Conservation (phyloP, 2,113 vertebrate species). For the Antechinus flavipes region DNA sequence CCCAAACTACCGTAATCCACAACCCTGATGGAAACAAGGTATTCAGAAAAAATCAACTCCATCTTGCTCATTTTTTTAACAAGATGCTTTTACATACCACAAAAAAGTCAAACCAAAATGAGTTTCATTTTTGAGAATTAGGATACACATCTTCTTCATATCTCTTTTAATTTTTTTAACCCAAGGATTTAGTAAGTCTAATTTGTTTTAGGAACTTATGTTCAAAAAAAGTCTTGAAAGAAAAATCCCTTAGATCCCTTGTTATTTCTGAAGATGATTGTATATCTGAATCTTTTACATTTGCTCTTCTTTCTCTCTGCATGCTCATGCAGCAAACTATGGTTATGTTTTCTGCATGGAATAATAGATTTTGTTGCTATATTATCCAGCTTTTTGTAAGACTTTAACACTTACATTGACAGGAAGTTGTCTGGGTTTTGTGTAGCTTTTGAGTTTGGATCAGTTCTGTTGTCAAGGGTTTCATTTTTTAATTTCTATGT, state of each 20-base stretch:
- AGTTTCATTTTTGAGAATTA: slow-evolving; percentile 48
- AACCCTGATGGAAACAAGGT: slow-evolving; percentile 99
- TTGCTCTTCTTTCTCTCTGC: slow-evolving; percentile 55
- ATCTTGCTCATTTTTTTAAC: slow-evolving; percentile 73
- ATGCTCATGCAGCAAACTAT: slow-evolving; percentile 58
- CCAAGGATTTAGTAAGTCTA: not conserved
- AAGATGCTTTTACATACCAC: slow-evolving; percentile 80
- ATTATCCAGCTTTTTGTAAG: slow-evolving; percentile 58
- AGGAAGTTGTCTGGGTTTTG: slow-evolving; percentile 51
- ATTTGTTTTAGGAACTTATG: not conserved
- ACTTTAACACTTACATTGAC: slow-evolving; percentile 45
- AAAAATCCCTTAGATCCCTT: slow-evolving; percentile 17
- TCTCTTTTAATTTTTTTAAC: slow-evolving; percentile 19
- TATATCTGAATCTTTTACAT: slow-evolving; percentile 60
- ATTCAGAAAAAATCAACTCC: slow-evolving; percentile 86
- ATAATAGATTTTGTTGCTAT: slow-evolving; percentile 71
- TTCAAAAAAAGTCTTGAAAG: slow-evolving; percentile 11
- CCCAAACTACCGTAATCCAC: slow-evolving; percentile 99
- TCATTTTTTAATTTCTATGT: slow-evolving; percentile 48
- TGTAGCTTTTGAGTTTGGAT: slow-evolving; percentile 54
- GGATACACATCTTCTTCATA: slow-evolving; percentile 44
- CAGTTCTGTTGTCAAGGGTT: slow-evolving; percentile 63
- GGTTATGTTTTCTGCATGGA: slow-evolving; percentile 58
- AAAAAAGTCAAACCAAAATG: slow-evolving; percentile 63
- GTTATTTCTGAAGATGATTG: slow-evolving; percentile 56